Evolutionary conservation across 2,888 invertebrate species (phyloP).

Genomic region (Ophion obscuratus): DNA sequence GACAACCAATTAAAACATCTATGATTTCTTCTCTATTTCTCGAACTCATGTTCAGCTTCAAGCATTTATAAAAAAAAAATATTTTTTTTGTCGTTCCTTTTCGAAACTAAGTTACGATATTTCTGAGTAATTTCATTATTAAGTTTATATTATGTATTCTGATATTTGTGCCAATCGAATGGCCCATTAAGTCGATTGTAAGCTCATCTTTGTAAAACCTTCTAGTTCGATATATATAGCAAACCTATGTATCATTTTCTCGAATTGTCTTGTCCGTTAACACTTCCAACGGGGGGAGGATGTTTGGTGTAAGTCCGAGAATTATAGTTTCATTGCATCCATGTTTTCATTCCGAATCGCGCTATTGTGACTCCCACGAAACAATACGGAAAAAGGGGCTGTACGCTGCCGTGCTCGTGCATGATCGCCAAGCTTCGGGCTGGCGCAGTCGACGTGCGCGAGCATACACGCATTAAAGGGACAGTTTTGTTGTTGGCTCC

Average conservation of each 20-base stretch:
- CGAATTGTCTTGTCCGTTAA: constrained; percentile 15
- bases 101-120: not conserved
- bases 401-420: too few relatives aligned
- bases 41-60: constrained; percentile 10
- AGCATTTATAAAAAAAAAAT: not conserved
- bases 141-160: constrained; percentile 6
- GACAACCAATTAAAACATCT: not conserved
- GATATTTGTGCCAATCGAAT: constrained; percentile 12
- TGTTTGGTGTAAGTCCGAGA: constrained; percentile 4
- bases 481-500: not conserved
- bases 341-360: too few relatives aligned
- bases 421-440: too few relatives aligned
- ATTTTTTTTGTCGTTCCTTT: not conserved
- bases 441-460: too few relatives aligned
- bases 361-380: too few relatives aligned
- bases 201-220: constrained; percentile 1
- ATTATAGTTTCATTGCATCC: too few relatives aligned
- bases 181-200: constrained; percentile 6
- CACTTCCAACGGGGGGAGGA: constrained; percentile 34
- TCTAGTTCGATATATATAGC: constrained; percentile 15
- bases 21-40: not conserved
- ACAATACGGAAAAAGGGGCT: too few relatives aligned
- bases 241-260: constrained; percentile 16
- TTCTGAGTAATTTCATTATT: not conserved
- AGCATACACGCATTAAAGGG: not conserved